Conservation (phyloP, 1,140 invertebrate genomes). For the Drosophila leontia region DNA sequence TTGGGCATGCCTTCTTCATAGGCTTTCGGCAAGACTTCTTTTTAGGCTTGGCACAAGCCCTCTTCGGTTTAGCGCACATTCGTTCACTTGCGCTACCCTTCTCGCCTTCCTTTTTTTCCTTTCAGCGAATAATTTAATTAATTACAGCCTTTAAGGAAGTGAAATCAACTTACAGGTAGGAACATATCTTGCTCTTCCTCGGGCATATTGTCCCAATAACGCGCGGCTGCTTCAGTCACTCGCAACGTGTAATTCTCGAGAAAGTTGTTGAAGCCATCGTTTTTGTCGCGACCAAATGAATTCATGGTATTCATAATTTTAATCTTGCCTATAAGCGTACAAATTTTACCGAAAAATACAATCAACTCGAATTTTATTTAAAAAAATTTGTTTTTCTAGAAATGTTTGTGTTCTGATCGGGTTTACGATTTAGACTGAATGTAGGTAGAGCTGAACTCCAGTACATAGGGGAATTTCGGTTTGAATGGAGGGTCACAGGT, state of each 20-base stretch:
- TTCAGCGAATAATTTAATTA: background rate
- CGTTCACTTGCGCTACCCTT: no score
- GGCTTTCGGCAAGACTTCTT: background rate
- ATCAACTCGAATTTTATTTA: background rate
- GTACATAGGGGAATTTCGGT: background rate
- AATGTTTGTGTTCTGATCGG: background rate
- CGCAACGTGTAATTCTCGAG: background rate
- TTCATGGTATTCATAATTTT: background rate
- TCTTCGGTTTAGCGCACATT: no score
- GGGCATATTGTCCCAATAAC: background rate
- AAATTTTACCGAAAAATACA: background rate
- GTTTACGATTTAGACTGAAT: background rate
- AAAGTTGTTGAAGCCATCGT: background rate
- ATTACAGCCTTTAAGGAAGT: background rate
- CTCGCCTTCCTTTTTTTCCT: background rate
- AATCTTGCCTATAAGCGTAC: background rate
- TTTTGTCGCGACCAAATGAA: background rate
- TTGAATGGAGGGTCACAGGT: background rate
- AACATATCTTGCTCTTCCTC: background rate
- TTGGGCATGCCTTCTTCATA: background rate
- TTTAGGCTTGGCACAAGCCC: background rate
- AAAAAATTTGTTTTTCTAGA: background rate
- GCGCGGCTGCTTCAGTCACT: background rate
- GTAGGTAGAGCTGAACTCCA: background rate
- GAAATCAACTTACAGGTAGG: background rate